A percentile compares a stretch with the other conserved stretches of the same genome.
These are phyloP conservation scores for Cotesia glomerata DNA, from an alignment of 1,140 invertebrate species.

Conservation along the genomic window DNA sequence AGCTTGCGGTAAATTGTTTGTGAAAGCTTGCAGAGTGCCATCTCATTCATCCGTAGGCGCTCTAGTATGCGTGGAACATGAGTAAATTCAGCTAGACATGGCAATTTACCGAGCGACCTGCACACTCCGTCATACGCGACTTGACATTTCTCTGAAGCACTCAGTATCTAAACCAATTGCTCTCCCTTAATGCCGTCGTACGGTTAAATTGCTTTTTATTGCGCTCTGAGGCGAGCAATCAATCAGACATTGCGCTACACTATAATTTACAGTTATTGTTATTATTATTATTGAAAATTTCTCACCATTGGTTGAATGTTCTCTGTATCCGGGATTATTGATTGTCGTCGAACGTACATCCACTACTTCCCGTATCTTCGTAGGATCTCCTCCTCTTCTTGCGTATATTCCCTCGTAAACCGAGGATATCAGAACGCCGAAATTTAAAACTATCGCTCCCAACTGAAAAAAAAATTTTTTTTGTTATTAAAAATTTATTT, in stretches of 20 bases:
- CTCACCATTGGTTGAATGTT: slow-evolving; percentile 68
- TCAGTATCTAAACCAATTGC: background rate
- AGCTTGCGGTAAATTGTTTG: background rate
- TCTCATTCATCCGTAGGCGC: background rate
- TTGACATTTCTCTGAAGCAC: background rate
- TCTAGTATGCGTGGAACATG: background rate
- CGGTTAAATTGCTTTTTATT: too few species aligned
- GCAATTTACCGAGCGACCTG: slow-evolving; percentile 19
- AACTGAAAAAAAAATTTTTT: slow-evolving; percentile 67
- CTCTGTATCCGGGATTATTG: slow-evolving; percentile 83
- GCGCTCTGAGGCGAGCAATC: too few species aligned
- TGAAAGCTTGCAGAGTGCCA: slow-evolving; percentile 18
- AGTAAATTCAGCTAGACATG: slow-evolving; percentile 25
- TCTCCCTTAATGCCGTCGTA: background rate
- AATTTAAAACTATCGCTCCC: slow-evolving; percentile 75
- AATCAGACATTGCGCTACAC: too few species aligned
- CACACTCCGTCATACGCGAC: background rate
- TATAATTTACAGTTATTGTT: too few species aligned
- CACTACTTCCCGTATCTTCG: slow-evolving; percentile 66
- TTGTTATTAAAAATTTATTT: background rate
- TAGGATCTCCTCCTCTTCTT: slow-evolving; percentile 78
- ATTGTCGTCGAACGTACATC: slow-evolving; percentile 74
- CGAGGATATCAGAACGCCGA: slow-evolving; percentile 75
- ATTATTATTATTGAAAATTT: too few species aligned
- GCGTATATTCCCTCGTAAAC: slow-evolving; percentile 78